Evolutionary conservation across 2,888 invertebrate genomes (phyloP).

Genomic region (Ophion obscuratus): DNA sequence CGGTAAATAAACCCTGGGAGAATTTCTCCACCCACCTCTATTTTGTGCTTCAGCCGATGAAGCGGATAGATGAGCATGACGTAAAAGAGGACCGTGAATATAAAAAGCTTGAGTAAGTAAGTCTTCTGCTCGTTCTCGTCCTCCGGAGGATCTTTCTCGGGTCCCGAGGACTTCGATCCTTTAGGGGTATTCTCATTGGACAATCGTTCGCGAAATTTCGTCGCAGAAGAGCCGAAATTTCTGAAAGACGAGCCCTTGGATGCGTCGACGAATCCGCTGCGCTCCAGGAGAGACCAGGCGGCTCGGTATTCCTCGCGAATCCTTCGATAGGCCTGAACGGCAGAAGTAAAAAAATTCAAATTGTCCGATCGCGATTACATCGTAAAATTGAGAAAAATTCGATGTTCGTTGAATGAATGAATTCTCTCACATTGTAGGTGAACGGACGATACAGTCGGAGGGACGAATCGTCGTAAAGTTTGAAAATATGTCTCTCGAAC

Average conservation of each 20-base stretch:
- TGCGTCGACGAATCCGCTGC: conserved; percentile 62
- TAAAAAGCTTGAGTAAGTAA: conserved; percentile 67
- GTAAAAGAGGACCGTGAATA: conserved; percentile 64
- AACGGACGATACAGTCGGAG: conserved; percentile 65
- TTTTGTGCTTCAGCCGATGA: conserved; percentile 48
- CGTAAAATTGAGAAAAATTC: background rate
- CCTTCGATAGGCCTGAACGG: conserved; percentile 73
- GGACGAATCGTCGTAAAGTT: conserved; percentile 58
- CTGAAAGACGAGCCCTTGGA: conserved; percentile 41
- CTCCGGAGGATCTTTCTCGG: conserved; percentile 72
- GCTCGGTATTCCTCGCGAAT: conserved; percentile 86
- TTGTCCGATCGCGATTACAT: background rate
- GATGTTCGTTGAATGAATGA: background rate
- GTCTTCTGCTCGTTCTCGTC: conserved; percentile 70
- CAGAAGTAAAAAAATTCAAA: background rate
- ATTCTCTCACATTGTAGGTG: conserved; percentile 70
- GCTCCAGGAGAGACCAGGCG: conserved; percentile 80
- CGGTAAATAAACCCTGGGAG: too few relatives aligned
- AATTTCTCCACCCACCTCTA: conserved; percentile 52
- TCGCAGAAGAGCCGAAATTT: conserved; percentile 70
- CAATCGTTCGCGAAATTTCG: conserved; percentile 40
- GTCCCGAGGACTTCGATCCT: conserved; percentile 53
- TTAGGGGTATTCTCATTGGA: conserved; percentile 52
- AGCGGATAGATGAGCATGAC: conserved; percentile 57
- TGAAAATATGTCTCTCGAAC: conserved; percentile 48